A percentile compares a stretch with the other conserved stretches of the same genome.
These are phyloP conservation scores for Cephalopholis sonnerati DNA, from an alignment of 2,113 vertebrate genomes.

Conservation along the genomic window DNA sequence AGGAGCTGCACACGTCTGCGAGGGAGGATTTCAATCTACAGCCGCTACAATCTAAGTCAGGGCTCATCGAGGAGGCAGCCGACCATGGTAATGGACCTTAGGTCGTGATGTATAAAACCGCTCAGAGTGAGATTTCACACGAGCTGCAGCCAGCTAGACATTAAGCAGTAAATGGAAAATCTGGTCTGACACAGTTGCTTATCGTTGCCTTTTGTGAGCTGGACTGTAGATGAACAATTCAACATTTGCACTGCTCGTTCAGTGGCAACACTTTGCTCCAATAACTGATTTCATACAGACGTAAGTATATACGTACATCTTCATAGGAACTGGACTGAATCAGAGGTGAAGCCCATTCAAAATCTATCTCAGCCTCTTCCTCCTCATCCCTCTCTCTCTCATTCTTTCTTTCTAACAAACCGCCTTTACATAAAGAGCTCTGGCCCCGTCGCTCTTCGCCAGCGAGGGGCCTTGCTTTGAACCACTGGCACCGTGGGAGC, in stretches of 20 bases:
- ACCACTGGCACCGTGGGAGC: slow-evolving; percentile 43
- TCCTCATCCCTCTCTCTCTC: neutral
- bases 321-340: neutral
- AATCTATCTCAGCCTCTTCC: slow-evolving; percentile 10
- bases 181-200: slow-evolving; percentile 7
- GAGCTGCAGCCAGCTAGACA: slow-evolving; percentile 6
- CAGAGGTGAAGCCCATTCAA: neutral
- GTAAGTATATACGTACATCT: neutral
- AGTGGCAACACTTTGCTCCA: neutral
- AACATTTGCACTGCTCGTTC: neutral
- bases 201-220: neutral
- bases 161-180: slow-evolving; percentile 22
- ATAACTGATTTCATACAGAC: neutral
- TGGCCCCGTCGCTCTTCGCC: neutral
- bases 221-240: neutral
- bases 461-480: slow-evolving; percentile 34
- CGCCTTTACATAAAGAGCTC: slow-evolving; percentile 27
- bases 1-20: neutral
- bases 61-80: slow-evolving; percentile 51
- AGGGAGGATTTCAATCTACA: slow-evolving; percentile 47
- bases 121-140: neutral
- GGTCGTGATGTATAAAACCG: slow-evolving; percentile 19
- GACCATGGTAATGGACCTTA: slow-evolving; percentile 19
- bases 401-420: slow-evolving; percentile 8
- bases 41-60: neutral